Conservation (phyloP, 2,888 invertebrate species). For the Anthoptus insignis region DNA sequence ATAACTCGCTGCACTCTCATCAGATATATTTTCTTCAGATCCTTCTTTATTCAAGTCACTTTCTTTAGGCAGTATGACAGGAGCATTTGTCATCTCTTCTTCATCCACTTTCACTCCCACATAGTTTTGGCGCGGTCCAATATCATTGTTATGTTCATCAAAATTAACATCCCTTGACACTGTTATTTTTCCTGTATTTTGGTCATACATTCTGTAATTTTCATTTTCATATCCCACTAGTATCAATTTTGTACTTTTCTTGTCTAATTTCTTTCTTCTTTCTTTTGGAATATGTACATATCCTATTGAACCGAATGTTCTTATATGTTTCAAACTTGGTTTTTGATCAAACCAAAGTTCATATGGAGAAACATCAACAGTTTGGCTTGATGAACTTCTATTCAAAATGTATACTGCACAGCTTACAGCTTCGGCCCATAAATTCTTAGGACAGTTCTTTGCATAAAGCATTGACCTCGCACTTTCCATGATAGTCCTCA, state of each 20-base stretch:
- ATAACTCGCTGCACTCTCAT: too few relatives aligned
- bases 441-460: not conserved
- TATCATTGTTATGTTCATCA: too few relatives aligned
- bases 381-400: not conserved
- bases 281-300: not conserved
- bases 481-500: not conserved
- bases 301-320: not conserved
- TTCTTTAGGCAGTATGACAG: too few relatives aligned
- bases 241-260: not conserved
- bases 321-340: not conserved
- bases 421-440: not conserved
- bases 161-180: too few relatives aligned
- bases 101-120: too few relatives aligned
- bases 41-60: too few relatives aligned
- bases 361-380: not conserved
- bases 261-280: not conserved
- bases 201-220: too few relatives aligned
- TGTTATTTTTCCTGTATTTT: too few relatives aligned
- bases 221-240: not conserved
- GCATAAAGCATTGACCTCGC: conserved; percentile 9
- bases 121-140: too few relatives aligned
- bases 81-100: too few relatives aligned
- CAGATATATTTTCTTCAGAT: too few relatives aligned
- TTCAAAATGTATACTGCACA: not conserved
- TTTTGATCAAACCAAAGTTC: not conserved